Percentiles rank a stretch among this genome's conserved stretches.
phyloP scores from a whole-genome alignment of 2,797 vertebrate genomes.

The Pipistrellus pipistrellus region DNA sequence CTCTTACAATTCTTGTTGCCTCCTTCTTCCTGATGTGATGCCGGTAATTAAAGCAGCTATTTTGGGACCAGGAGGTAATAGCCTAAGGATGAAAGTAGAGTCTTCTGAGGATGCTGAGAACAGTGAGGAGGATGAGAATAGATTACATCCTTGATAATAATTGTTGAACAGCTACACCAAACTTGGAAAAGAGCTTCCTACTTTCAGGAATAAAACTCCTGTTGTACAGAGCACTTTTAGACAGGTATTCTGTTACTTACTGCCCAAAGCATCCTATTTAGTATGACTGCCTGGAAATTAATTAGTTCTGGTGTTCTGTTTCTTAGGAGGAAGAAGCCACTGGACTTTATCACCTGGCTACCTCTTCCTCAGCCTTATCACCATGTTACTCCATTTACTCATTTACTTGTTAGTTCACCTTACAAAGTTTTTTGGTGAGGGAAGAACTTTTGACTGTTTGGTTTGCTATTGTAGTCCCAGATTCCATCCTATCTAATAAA shows the following conservation, averaged over 20 bases:
- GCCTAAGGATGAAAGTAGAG: not conserved
- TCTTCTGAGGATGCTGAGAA: constrained; percentile 2
- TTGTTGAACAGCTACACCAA: not conserved
- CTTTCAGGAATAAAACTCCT: not conserved
- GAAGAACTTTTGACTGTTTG: not conserved
- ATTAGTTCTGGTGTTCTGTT: not conserved
- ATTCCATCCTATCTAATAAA: not conserved
- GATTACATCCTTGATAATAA: not conserved
- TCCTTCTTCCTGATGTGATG: not conserved
- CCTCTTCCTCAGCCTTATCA: not conserved
- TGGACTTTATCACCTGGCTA: not conserved
- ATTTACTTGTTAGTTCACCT: not conserved
- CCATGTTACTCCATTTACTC: not conserved
- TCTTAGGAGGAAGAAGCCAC: not conserved
- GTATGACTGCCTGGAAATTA: not conserved
- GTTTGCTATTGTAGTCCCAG: not conserved
- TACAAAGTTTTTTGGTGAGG: not conserved
- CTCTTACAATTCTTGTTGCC: not conserved
- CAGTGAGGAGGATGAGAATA: not conserved
- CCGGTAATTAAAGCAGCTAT: not conserved
- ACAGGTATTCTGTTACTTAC: not conserved
- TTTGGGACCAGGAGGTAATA: not conserved
- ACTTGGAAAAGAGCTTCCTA: not conserved
- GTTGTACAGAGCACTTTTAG: not conserved
- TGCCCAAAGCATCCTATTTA: not conserved